phyloP scores from a whole-genome alignment of 2,888 invertebrate genomes.

The Caenorhabditis angaria region DNA sequence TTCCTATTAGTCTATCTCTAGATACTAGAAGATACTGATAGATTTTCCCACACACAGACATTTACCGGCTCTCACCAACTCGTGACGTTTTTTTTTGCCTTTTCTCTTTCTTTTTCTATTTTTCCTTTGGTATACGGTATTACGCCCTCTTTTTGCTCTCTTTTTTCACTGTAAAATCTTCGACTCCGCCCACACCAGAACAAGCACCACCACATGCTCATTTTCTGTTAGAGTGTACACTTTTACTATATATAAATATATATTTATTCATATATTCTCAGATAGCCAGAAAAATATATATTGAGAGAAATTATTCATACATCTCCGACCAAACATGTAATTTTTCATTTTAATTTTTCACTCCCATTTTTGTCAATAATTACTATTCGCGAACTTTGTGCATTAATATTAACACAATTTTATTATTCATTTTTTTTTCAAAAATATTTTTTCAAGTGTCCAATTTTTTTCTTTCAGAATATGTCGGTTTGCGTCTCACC shows the following conservation, averaged over 20 bases:
- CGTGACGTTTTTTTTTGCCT: no score
- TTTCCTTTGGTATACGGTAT: background rate
- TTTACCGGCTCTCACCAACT: background rate
- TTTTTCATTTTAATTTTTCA: background rate
- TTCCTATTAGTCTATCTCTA: no score
- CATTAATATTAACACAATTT: no score
- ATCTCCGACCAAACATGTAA: background rate
- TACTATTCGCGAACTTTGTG: no score
- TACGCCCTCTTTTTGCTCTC: background rate
- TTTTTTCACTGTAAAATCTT: background rate
- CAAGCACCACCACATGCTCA: background rate
- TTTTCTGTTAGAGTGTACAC: background rate
- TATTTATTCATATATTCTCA: background rate
- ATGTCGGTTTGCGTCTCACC: slow-evolving; percentile 45
- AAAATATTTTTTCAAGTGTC: background rate
- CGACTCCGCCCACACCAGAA: background rate
- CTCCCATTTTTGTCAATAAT: no score
- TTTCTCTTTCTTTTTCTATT: background rate
- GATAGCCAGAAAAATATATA: background rate
- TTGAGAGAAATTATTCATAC: background rate
- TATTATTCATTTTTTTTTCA: background rate
- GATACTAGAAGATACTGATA: no score
- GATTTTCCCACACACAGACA: no score
- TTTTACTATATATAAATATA: background rate
- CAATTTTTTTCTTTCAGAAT: background rate